A percentile compares a stretch with the other conserved stretches of the same genome.
phyloP scores from a whole-genome alignment of 2,888 invertebrate genomes.

The Ichneumon xanthorius region DNA sequence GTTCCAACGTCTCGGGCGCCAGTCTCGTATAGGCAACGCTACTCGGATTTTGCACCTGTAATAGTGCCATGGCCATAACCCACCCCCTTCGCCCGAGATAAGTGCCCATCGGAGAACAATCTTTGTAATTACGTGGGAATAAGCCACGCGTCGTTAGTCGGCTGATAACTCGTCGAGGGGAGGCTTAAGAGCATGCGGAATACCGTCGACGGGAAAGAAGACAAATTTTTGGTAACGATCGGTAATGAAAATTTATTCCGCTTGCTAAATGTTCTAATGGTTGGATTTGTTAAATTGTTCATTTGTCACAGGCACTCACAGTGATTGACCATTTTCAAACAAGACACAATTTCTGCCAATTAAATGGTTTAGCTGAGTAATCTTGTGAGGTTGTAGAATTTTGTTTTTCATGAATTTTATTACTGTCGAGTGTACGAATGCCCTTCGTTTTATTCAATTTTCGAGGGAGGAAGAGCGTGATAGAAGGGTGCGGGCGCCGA shows the following conservation, averaged over 20 bases:
- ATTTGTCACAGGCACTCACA: too few relatives aligned
- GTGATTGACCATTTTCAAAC: too few relatives aligned
- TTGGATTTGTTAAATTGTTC: background rate
- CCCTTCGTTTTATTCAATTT: constrained; percentile 23
- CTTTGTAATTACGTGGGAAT: background rate
- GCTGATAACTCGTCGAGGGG: background rate
- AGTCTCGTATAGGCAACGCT: background rate
- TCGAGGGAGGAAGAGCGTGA: background rate
- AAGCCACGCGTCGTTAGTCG: background rate
- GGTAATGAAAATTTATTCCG: background rate
- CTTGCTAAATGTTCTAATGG: too few relatives aligned
- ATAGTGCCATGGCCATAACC: constrained; percentile 4
- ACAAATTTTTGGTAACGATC: background rate
- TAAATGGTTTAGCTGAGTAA: too few relatives aligned
- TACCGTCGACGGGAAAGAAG: background rate
- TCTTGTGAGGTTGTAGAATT: background rate
- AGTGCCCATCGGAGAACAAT: constrained; percentile 20
- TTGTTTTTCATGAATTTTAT: background rate
- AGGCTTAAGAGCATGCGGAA: background rate
- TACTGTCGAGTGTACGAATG: constrained; percentile 19
- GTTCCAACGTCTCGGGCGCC: constrained; percentile 33
- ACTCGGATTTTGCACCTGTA: constrained; percentile 30
- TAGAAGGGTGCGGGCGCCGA: background rate
- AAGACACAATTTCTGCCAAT: too few relatives aligned
- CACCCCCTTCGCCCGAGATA: background rate